Conservation (phyloP, 2,797 vertebrate species). For the Aulostomus chinensis region DNA sequence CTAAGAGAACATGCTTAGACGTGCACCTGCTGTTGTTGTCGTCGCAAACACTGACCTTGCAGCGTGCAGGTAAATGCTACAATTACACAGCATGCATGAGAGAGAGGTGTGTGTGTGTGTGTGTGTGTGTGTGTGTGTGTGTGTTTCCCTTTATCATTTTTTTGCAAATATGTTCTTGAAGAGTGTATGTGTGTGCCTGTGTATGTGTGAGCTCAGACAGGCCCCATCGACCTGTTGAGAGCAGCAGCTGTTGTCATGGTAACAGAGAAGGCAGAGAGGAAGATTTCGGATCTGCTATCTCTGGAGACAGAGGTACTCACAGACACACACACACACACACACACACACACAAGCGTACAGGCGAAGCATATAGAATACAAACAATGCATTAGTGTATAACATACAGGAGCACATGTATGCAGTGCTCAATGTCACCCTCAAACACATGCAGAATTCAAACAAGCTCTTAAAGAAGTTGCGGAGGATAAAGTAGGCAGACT, state of each 20-base stretch:
- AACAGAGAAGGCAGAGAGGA: conserved; percentile 70
- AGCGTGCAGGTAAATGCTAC: conserved; percentile 51
- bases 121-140: conserved; percentile 4
- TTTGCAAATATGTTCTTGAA: no score
- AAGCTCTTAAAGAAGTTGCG: no score
- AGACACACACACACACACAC: conserved; percentile 4
- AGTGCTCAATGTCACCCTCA: no score
- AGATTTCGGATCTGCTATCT: conserved; percentile 64
- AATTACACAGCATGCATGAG: conserved; percentile 42
- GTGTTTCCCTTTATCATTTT: conserved; percentile 7
- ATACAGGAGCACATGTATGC: no score
- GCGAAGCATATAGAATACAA: no score
- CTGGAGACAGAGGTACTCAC: conserved; percentile 48
- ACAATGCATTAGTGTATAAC: no score
- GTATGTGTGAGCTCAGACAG: conserved; percentile 40
- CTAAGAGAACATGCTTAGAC: conserved; percentile 27
- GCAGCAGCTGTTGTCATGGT: conserved; percentile 78
- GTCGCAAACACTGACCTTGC: conserved; percentile 48
- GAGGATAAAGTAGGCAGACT: no score
- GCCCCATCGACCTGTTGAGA: conserved; percentile 77
- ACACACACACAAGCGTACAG: not conserved
- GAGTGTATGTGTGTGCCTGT: conserved; percentile 11
- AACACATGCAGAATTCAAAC: no score
- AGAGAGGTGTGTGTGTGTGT: not conserved
- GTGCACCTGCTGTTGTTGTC: conserved; percentile 16